Evolutionary conservation across 1,140 invertebrate genomes (phyloP), one percentile per base, ranked within the genome.

Genomic region (Leptinotarsa defecta): DNA sequence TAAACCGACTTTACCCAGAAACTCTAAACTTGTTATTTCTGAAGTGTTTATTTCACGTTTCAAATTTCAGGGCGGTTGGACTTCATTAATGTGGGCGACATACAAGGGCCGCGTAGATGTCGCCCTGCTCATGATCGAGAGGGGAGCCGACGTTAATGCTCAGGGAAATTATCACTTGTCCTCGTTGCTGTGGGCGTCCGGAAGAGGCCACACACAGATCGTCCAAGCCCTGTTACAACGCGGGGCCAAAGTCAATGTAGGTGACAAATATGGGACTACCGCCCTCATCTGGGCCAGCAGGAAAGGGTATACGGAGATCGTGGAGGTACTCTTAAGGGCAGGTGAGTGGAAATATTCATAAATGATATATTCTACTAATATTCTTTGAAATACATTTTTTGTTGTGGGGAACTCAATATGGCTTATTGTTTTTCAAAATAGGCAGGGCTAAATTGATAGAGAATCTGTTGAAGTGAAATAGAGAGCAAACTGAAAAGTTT

Each of bases 261-360:
- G 94, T 61, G 96, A 98, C 86, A 98, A 97, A 90, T 98, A 98
- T 88, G 98, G 96, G 17, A 99, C 97, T 1, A 98, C 97, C 1
- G 95, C 98, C 3, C 86, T 99, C 4, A 93, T 99, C 52, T 99
- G 98, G 98, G 97, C 96, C 15, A 91, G 93, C 74, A 88, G 98
- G 24, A 97, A 96, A 84, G 98, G 98, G 15, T 93, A 94, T 84
- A 86, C 91, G 13, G 92, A 95, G 78, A 95, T 98, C 74, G 96
- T 97, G 24, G 91, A 94, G 74, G 89, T 91, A 57, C 87, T 99
- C 24, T 85, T 99, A 3, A 92, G 92, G 81, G 92, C 93, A 73
- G 95, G 95, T 27, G 78, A 79, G 71, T 65, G 0, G 34, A 11
- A 43, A 43, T 43, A 43, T 62, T 61, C 13, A 17, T 61, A 20